Conservation (phyloP, 2,797 vertebrate genomes). For the Pristis pectinata region DNA sequence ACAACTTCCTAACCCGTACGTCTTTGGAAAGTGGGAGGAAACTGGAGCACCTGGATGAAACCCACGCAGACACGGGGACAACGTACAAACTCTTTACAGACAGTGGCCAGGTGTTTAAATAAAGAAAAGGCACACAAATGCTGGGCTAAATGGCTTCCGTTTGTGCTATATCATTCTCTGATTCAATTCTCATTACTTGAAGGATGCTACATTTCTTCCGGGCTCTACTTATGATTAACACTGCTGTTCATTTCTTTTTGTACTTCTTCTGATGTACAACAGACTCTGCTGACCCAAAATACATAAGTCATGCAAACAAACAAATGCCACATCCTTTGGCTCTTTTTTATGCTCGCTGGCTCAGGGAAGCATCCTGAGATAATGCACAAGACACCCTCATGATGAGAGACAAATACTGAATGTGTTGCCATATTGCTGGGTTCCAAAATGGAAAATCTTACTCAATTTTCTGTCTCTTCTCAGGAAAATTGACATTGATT, state of each 20-base stretch:
- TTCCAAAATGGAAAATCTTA: background rate
- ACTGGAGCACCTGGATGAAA: no score
- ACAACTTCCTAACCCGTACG: no score
- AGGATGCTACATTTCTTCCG: background rate
- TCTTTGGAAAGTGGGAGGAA: no score
- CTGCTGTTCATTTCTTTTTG: background rate
- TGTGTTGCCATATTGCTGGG: background rate
- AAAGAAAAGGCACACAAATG: background rate
- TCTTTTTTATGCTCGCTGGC: background rate
- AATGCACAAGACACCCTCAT: background rate
- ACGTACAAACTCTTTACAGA: no score
- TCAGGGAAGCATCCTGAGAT: background rate
- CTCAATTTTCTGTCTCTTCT: background rate
- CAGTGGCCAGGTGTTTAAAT: no score
- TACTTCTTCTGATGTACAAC: background rate
- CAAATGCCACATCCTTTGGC: background rate
- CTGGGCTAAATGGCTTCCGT: background rate
- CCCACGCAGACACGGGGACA: no score
- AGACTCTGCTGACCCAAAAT: background rate
- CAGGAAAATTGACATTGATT: background rate
- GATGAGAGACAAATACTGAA: background rate
- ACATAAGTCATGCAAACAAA: background rate
- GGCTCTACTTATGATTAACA: background rate
- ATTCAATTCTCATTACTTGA: background rate
- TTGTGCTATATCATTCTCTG: background rate